Percentiles rank a stretch among this genome's conserved stretches.
phyloP scores from a whole-genome alignment of 2,888 invertebrate genomes.

The Sinotaia quadrata region DNA sequence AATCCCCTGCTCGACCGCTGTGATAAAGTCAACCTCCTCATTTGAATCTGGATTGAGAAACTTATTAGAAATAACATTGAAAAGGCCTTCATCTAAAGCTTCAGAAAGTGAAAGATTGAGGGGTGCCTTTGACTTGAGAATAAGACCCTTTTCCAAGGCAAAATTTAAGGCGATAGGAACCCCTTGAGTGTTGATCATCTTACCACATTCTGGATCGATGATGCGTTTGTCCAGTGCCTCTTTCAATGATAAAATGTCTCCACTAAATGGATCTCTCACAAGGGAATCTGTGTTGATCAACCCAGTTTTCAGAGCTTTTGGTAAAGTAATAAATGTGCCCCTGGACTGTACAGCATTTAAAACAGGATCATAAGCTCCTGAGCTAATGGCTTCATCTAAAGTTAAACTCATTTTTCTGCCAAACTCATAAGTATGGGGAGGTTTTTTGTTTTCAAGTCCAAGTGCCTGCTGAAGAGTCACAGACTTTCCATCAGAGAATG shows the following conservation, averaged over 20 bases:
- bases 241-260: constrained; percentile 59
- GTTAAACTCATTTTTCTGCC: constrained; percentile 49
- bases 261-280: constrained; percentile 61
- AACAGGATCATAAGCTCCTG: constrained; percentile 62
- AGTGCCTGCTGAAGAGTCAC: constrained; percentile 34
- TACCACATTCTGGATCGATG: constrained; percentile 60
- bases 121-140: constrained; percentile 60
- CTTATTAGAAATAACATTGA: constrained; percentile 54
- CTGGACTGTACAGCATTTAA: constrained; percentile 54
- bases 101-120: constrained; percentile 61
- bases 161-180: constrained; percentile 63
- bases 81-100: constrained; percentile 63
- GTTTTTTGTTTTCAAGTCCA: constrained; percentile 24
- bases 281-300: constrained; percentile 60
- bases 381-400: constrained; percentile 63
- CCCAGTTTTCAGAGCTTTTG: constrained; percentile 57
- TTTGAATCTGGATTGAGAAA: constrained; percentile 61
- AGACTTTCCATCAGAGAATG: constrained; percentile 37
- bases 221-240: constrained; percentile 63
- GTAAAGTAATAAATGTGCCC: constrained; percentile 52
- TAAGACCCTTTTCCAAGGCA: constrained; percentile 59
- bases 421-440: constrained; percentile 26
- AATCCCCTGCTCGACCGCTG: constrained; percentile 56
- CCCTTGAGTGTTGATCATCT: constrained; percentile 62
- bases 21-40: constrained; percentile 53